Base-by-base conservation (phyloP, 2,113 vertebrate genomes). In the Cryptomyrus ogoouensis region DNA sequence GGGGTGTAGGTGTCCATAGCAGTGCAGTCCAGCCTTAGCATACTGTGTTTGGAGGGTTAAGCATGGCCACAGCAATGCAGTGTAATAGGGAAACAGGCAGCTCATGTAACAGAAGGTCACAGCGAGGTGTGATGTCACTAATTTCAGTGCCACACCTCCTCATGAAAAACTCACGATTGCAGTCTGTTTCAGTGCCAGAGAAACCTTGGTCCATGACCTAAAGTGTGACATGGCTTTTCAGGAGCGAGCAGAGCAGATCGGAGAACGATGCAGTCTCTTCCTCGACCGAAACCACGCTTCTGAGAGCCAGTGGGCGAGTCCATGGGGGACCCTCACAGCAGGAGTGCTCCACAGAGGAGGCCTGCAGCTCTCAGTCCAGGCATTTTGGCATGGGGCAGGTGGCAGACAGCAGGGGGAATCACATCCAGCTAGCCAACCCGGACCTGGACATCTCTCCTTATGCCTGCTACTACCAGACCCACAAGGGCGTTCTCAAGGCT, bases 391-490 rank as follows among this genome's bases (percentile, higher is more conserved):
- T 31, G 85, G 15, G 10, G 13, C 50, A 39, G 85, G 27, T 50
- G 10, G 27, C 49, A 53, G 4, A 39, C 27, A 80, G 35, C 4
- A n/a, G n/a, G 15, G n/a, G n/a, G 7, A 27, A 27, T 27, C 31
- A 19, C 13, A 52, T 13, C n/a, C 87, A 62, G 35, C 56, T 39
- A 12, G 19, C 39, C 35, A 50, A 62, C 5, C 31, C 9, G 19
- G 31, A 88, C 17, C 8, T 24, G 7, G 87, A 88, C 6, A 97
- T 97, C 92, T 92, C 95, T 80, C 96, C 96, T 0, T 97, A 97
- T 53, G 96, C 96, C 62, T 97, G 96, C 87, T 97, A 96, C 93
- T 97, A 97, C 91, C 95, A 95, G 86, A 88, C 95, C 0, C 93
- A 94, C 39, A n/a, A 88, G 12, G 93, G 90, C 84, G 95, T 94